Evolutionary conservation across 1,140 invertebrate species (phyloP).

Genomic region (Globodera ellingtonae): DNA sequence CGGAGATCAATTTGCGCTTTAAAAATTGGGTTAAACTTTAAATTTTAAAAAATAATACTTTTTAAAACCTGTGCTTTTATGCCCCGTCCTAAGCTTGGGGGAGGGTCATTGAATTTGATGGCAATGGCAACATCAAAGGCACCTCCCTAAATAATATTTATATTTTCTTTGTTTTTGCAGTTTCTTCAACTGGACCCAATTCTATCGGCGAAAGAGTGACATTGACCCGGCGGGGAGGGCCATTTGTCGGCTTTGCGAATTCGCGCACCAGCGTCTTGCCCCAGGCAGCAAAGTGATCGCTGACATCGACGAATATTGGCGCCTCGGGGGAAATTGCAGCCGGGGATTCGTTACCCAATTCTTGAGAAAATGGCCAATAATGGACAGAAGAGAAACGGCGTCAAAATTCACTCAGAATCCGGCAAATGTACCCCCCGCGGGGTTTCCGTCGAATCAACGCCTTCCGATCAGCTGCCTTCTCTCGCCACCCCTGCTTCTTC

Average conservation of each 20-base stretch:
- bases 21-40: neutral
- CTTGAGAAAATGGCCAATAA: neutral
- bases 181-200: constrained; percentile 26
- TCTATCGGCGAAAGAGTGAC: neutral
- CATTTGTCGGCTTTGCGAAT: constrained; percentile 21
- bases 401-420: neutral
- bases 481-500: neutral
- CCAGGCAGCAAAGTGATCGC: neutral
- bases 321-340: neutral
- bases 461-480: neutral
- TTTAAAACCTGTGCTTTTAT: neutral
- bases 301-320: neutral
- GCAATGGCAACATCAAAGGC: neutral
- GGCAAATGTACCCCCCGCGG: neutral
- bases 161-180: neutral
- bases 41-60: no score
- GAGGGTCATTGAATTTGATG: neutral
- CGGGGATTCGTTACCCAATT: neutral
- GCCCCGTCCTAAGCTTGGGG: neutral
- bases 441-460: neutral
- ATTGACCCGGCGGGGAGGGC: constrained; percentile 12
- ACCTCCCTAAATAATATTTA: neutral
- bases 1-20: neutral
- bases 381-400: neutral
- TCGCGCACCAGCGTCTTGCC: neutral